These are phyloP conservation scores for Teleiodes luculella DNA, from an alignment of 2,888 invertebrate genomes.

Conservation along the genomic window DNA sequence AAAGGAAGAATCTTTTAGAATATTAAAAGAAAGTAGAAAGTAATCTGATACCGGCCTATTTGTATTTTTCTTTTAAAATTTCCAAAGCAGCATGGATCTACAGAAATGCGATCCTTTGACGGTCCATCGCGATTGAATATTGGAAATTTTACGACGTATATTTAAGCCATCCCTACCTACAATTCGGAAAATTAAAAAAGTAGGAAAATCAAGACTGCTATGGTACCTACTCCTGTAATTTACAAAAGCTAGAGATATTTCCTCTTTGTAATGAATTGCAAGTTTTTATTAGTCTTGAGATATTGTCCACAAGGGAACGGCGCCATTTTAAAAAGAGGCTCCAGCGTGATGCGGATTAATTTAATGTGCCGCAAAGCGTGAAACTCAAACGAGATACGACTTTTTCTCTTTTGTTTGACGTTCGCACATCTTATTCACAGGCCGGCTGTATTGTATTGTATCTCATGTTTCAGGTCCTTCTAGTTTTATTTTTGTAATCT, in stretches of 20 bases:
- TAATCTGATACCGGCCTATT: constrained; percentile 17
- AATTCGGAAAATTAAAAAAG: constrained; percentile 47
- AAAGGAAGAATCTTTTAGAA: no score
- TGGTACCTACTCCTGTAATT: constrained; percentile 47
- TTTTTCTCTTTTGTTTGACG: background rate
- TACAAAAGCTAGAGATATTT: constrained; percentile 47
- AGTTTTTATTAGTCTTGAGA: constrained; percentile 39
- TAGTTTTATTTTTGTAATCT: no score
- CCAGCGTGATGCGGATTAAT: constrained; percentile 28
- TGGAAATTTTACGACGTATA: constrained; percentile 33
- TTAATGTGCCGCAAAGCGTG: constrained; percentile 20
- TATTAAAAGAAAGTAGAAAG: background rate
- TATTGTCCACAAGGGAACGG: constrained; percentile 25
- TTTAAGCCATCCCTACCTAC: constrained; percentile 29
- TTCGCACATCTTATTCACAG: background rate
- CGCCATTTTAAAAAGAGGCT: constrained; percentile 28
- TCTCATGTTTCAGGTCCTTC: no score
- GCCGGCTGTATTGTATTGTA: background rate
- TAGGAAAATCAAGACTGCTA: constrained; percentile 30
- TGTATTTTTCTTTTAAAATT: constrained; percentile 22
- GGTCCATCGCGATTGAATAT: constrained; percentile 34
- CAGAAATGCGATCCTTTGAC: constrained; percentile 31
- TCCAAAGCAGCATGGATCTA: constrained; percentile 24
- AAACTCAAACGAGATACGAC: background rate
- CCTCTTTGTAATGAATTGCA: constrained; percentile 43